A percentile compares a stretch with the other conserved stretches of the same genome.
These are phyloP conservation scores for Cranoglanis bouderius DNA, from an alignment of 2,113 vertebrate genomes.

Conservation along the genomic window DNA sequence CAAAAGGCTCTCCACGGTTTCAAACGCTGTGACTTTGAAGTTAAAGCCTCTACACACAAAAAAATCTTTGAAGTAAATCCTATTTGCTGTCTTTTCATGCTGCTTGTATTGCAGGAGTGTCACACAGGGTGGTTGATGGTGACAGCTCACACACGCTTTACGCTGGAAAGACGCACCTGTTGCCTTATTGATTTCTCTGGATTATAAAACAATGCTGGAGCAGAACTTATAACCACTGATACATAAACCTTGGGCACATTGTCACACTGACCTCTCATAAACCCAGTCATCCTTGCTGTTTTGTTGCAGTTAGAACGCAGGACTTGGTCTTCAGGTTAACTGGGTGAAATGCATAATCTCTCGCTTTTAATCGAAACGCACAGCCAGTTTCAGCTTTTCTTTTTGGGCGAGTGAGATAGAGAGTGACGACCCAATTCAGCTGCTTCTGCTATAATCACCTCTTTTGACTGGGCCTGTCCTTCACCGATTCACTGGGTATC, in stretches of 20 bases:
- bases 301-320: not conserved
- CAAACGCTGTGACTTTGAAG: not conserved
- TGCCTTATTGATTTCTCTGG: not conserved
- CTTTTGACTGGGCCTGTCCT: not conserved
- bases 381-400: not conserved
- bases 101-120: not conserved
- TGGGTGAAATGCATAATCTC: not conserved
- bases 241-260: not conserved
- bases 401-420: not conserved
- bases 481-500: not conserved
- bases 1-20: not conserved
- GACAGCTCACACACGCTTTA: not conserved
- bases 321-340: not conserved
- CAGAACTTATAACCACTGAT: not conserved
- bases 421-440: not conserved
- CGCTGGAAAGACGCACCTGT: not conserved
- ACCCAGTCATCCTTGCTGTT: not conserved
- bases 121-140: not conserved
- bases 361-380: not conserved
- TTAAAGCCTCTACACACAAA: not conserved
- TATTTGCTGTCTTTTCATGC: not conserved
- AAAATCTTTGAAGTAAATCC: not conserved
- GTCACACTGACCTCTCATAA: not conserved
- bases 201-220: not conserved
- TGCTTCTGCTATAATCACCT: not conserved